These are phyloP conservation scores for Ceramica pisi DNA, from an alignment of 2,888 invertebrate species.

Conservation along the genomic window DNA sequence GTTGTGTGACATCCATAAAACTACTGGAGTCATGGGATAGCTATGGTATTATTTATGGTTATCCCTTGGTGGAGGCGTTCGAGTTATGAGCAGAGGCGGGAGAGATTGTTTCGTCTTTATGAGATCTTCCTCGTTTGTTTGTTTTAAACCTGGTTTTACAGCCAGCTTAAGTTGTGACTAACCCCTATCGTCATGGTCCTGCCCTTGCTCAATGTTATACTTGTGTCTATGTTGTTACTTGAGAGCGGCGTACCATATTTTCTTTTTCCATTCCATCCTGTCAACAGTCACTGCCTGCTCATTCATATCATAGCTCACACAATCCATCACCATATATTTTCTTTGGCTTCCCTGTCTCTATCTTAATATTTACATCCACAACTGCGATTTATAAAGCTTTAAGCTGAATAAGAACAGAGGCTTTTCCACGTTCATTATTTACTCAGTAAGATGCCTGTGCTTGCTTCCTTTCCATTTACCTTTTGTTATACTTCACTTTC, in stretches of 20 bases:
- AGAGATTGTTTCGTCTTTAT: conserved; percentile 1
- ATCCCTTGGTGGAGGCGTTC: conserved; percentile 67
- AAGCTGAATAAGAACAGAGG: too few species aligned
- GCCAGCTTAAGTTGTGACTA: not conserved
- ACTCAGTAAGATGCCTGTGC: not conserved
- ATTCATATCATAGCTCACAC: not conserved
- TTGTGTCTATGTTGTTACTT: too few species aligned
- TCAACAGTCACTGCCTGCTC: not conserved
- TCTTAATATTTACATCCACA: not conserved
- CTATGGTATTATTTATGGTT: conserved; percentile 80
- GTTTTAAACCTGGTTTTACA: not conserved
- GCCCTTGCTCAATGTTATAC: not conserved
- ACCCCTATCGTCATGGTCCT: not conserved
- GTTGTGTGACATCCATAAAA: conserved; percentile 80
- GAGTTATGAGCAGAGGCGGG: conserved; percentile 52
- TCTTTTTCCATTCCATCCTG: not conserved
- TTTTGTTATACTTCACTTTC: not conserved
- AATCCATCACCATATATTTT: not conserved
- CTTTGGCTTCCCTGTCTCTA: not conserved
- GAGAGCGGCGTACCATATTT: not conserved
- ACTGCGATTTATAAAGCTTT: not conserved
- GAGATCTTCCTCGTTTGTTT: not conserved
- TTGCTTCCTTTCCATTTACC: not conserved
- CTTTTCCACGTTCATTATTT: not conserved
- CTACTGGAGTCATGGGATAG: conserved; percentile 75